Base-by-base conservation (phyloP, 92 coral and sea anemone genomes). In the Paramuricea clavata region DNA sequence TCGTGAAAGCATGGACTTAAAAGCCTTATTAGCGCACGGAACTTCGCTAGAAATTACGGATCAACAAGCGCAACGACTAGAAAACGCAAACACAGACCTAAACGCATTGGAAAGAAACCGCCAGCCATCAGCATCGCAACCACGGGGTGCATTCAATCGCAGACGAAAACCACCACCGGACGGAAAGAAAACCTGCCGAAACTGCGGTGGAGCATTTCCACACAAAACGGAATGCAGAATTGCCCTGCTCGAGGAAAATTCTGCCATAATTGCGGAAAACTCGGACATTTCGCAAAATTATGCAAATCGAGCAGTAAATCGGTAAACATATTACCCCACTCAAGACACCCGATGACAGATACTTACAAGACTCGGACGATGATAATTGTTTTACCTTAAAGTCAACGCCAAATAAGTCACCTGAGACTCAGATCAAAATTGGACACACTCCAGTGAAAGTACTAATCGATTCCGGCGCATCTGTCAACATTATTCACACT, bases 31-130 rank as follows among this genome's bases (percentile, higher is more conserved):
- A 13, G 54, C 73, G 12, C 61, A 86, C 32, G 87, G 83, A 34
- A 69, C 12, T 13, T 57, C 87, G 21, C 59, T 86, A 36, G 83
- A 86, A 80, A 78, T 62, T 27, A 89, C 92, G 10, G 90, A 89
- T 50, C 39, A 76, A 62, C 92, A 89, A 56, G 86, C 78, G 30
- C 42, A 39, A 28, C 76, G 76, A 33, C 76, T 69, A 8, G 76
- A 69, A 39, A 69, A 33, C 23, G 47, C 22, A 16, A 69, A 10
- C 26, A 34, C 42, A 32, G 33, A 33, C 19, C 76, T 69, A 30
- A 32, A 69, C 43, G 44, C 23, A 32, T 10, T 69, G 49, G 2
- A 69, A 34, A 69, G 33, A 22, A 61, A 61, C 69, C 32, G 34
- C 30, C 30, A 61, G 69, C 59, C 59, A 50, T 50, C 59, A 16